Conservation (phyloP, 1,140 invertebrate species). For the Ectropis grisescens region DNA sequence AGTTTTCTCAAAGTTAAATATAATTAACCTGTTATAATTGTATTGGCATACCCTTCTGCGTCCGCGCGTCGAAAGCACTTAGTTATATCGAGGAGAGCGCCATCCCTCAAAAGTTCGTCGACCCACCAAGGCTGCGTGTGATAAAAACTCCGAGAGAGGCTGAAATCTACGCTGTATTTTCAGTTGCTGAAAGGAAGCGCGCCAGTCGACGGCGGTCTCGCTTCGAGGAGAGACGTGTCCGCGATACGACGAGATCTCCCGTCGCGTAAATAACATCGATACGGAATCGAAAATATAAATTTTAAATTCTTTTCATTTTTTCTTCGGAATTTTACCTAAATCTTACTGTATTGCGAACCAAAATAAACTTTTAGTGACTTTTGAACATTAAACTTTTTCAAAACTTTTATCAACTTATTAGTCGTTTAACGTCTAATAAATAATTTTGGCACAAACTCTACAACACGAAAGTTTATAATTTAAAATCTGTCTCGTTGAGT, state of each 20-base stretch:
- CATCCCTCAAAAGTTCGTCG: constrained; percentile 40
- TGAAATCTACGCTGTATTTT: constrained; percentile 37
- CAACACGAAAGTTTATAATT: too few relatives aligned
- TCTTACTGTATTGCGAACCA: too few relatives aligned
- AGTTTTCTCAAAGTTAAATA: constrained; percentile 1
- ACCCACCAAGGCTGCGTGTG: constrained; percentile 33
- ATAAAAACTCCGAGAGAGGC: constrained; percentile 35
- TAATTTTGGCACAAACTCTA: too few relatives aligned
- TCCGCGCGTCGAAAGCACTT: constrained; percentile 10
- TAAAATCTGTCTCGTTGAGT: too few relatives aligned
- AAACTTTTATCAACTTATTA: too few relatives aligned
- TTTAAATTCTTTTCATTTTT: too few relatives aligned
- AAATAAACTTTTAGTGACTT: too few relatives aligned
- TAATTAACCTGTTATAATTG: too few relatives aligned
- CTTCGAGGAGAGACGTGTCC: constrained; percentile 13
- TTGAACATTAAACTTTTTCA: too few relatives aligned
- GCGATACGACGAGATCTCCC: constrained; percentile 4
- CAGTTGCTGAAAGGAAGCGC: constrained; percentile 31
- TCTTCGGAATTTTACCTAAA: too few relatives aligned
- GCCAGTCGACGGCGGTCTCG: constrained; percentile 31
- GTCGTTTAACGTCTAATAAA: too few relatives aligned
- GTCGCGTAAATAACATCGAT: constrained; percentile 51
- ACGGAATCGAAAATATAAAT: constrained; percentile 5
- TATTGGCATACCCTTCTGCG: constrained; percentile 8
- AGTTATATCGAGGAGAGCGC: constrained; percentile 16